These are phyloP conservation scores for Heliconius eleuchia DNA, from an alignment of 1,140 invertebrate species.

Conservation along the genomic window DNA sequence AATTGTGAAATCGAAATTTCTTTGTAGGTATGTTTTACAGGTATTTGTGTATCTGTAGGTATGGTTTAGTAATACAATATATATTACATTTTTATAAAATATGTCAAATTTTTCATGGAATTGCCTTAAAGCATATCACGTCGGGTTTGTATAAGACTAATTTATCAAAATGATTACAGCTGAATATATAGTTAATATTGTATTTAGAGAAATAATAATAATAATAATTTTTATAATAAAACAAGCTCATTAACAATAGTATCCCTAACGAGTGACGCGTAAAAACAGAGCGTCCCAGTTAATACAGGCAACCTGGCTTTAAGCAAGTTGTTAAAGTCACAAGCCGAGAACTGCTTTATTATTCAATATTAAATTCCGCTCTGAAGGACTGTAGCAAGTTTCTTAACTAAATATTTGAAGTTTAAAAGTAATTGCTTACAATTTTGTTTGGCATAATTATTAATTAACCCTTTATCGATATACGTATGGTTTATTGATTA, in stretches of 20 bases:
- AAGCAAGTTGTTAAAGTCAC: conserved; percentile 73
- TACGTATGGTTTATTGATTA: conserved; percentile 3
- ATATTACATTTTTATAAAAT: too few relatives aligned
- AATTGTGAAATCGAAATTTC: too few relatives aligned
- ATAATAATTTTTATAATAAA: background rate
- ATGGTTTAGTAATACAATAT: too few relatives aligned
- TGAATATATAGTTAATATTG: too few relatives aligned
- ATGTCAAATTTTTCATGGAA: too few relatives aligned
- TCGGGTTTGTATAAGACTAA: too few relatives aligned
- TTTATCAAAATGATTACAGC: too few relatives aligned
- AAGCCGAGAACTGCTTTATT: conserved; percentile 76
- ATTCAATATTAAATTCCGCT: conserved; percentile 78
- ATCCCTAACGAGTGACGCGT: conserved; percentile 30
- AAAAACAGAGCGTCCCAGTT: conserved; percentile 45
- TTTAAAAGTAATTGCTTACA: conserved; percentile 54
- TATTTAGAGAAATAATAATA: background rate
- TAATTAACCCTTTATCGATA: background rate
- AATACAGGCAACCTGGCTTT: conserved; percentile 68
- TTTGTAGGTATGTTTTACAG: too few relatives aligned
- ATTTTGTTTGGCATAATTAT: conserved; percentile 23
- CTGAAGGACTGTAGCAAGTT: conserved; percentile 68
- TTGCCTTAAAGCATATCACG: too few relatives aligned
- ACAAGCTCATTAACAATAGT: conserved; percentile 36
- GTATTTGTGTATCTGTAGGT: too few relatives aligned
- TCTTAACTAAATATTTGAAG: conserved; percentile 76